A percentile compares a stretch with the other conserved stretches of the same genome.
phyloP scores from a whole-genome alignment of 2,888 invertebrate species.

The Rapana venosa region DNA sequence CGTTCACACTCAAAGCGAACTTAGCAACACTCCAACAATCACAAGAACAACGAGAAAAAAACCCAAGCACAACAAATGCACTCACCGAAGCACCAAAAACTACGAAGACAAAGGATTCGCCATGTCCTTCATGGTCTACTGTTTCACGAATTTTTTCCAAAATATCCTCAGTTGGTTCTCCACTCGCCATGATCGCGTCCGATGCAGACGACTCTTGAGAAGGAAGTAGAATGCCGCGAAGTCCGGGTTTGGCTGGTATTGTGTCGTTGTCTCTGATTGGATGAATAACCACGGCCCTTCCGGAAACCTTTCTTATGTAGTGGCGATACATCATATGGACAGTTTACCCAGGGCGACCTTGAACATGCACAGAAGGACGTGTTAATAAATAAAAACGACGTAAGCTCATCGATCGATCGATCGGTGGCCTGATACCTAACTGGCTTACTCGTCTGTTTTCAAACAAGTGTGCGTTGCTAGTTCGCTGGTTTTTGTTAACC shows the following conservation, averaged over 20 bases:
- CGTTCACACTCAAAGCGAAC: too few relatives aligned
- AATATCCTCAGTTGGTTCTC: constrained; percentile 42
- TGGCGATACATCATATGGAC: constrained; percentile 34
- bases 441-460: too few relatives aligned
- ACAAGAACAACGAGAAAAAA: too few relatives aligned
- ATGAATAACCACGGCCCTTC: not conserved
- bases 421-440: not conserved
- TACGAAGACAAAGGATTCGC: constrained; percentile 67
- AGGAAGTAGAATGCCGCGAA: constrained; percentile 47
- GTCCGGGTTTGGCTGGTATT: not conserved
- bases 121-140: constrained; percentile 61
- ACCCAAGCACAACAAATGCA: constrained; percentile 34
- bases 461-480: not conserved
- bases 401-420: not conserved
- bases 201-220: constrained; percentile 43
- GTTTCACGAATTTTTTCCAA: constrained; percentile 50
- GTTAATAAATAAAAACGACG: not conserved
- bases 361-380: not conserved
- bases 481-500: not conserved
- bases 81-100: constrained; percentile 75
- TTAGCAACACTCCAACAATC: too few relatives aligned
- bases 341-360: not conserved
- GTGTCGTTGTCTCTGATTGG: not conserved
- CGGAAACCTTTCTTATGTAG: not conserved
- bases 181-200: constrained; percentile 24